phyloP scores from a whole-genome alignment of 2,888 invertebrate genomes.

The Uropetala carovei region DNA sequence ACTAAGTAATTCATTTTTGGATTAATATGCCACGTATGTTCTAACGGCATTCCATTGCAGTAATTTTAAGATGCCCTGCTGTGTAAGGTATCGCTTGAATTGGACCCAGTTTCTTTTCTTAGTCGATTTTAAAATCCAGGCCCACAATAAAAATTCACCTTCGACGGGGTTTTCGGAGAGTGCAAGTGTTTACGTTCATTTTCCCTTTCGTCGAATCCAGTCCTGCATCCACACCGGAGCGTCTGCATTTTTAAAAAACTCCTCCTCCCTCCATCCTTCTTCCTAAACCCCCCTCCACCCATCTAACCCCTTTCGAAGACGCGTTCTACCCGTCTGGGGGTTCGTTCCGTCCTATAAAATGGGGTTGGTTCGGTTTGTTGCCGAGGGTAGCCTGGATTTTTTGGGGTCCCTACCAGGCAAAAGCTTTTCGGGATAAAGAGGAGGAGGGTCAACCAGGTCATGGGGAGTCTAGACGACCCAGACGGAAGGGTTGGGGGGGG shows the following conservation, averaged over 20 bases:
- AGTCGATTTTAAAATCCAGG: neutral
- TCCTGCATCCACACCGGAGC: neutral
- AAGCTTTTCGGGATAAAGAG: neutral
- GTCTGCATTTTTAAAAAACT: neutral
- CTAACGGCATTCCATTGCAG: no score
- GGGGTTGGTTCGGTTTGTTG: slow-evolving; percentile 5
- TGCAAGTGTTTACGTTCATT: slow-evolving; percentile 29
- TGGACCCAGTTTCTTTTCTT: neutral
- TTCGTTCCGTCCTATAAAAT: neutral
- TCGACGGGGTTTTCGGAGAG: neutral
- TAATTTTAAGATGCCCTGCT: no score
- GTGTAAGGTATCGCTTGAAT: no score
- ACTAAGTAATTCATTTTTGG: no score
- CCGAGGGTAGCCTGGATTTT: slow-evolving; percentile 14
- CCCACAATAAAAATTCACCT: neutral
- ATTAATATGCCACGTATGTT: no score
- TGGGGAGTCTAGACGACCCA: slow-evolving; percentile 42
- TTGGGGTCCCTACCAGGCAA: neutral
- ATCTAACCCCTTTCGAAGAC: neutral
- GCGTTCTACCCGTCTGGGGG: neutral
- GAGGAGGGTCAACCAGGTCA: slow-evolving; percentile 29
- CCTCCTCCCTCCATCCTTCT: neutral
- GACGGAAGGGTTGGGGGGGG: slow-evolving; percentile 2
- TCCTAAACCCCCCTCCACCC: neutral
- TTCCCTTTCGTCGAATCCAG: slow-evolving; percentile 24